Evolutionary conservation across 2,797 vertebrate species (phyloP).

Genomic region (Scleropages formosus): DNA sequence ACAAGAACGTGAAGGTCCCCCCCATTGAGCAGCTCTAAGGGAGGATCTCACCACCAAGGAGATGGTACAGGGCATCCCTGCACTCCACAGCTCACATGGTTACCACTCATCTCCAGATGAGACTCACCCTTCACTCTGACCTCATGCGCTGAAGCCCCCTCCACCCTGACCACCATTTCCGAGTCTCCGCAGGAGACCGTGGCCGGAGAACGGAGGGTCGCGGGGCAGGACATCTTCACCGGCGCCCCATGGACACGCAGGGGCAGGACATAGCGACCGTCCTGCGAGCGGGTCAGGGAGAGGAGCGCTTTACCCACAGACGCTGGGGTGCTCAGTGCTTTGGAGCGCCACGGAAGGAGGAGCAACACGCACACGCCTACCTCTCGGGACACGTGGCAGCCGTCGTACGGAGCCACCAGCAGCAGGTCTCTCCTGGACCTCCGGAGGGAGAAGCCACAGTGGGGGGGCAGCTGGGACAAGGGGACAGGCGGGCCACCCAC

Average conservation of each 20-base stretch:
- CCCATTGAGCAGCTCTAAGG: too few species aligned
- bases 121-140: background rate
- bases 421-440: constrained; percentile 37
- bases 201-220: background rate
- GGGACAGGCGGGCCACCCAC: constrained; percentile 31
- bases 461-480: constrained; percentile 43
- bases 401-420: constrained; percentile 48
- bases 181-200: background rate
- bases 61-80: too few species aligned
- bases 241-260: constrained; percentile 44
- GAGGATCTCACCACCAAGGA: too few species aligned
- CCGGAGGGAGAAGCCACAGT: constrained; percentile 45
- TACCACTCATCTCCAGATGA: too few species aligned
- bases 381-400: constrained; percentile 53
- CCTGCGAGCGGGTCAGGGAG: constrained; percentile 36
- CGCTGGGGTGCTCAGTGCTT: background rate
- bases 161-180: background rate
- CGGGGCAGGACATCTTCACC: constrained; percentile 6
- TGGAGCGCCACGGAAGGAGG: too few species aligned
- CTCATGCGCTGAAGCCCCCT: background rate
- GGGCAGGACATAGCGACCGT: constrained; percentile 42
- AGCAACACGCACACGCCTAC: constrained; percentile 29
- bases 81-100: too few species aligned
- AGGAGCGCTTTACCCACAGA: too few species aligned
- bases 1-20: too few species aligned